phyloP scores from a whole-genome alignment of 2,797 vertebrate species.

The Parotocinclus haroldoi region DNA sequence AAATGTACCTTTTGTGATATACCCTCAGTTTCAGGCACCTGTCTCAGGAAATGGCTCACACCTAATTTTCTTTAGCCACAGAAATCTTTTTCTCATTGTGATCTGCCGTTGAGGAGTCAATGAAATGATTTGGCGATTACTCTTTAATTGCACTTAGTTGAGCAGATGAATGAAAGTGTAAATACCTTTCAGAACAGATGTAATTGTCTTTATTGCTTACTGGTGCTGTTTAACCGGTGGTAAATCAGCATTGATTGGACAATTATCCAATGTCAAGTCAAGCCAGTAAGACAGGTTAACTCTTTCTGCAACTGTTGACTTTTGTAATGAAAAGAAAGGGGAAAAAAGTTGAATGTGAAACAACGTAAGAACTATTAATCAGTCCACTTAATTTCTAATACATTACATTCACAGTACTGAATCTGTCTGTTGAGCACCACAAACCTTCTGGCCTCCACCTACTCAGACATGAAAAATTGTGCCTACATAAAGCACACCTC shows the following conservation, averaged over 20 bases:
- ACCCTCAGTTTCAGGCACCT: not conserved
- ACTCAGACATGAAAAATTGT: too few relatives aligned
- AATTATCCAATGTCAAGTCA: constrained; percentile 35
- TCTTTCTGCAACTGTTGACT: not conserved
- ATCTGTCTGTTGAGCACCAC: too few relatives aligned
- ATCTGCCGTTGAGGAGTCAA: constrained; percentile 16
- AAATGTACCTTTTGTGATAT: constrained; percentile 6
- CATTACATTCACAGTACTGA: too few relatives aligned
- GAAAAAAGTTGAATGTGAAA: too few relatives aligned
- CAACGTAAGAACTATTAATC: too few relatives aligned
- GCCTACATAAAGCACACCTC: too few relatives aligned
- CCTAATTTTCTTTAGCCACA: not conserved
- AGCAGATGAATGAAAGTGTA: constrained; percentile 26
- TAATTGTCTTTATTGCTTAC: constrained; percentile 35
- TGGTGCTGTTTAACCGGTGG: constrained; percentile 25
- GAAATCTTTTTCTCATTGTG: not conserved
- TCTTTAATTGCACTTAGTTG: constrained; percentile 38
- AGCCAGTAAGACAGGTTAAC: constrained; percentile 14
- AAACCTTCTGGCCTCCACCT: too few relatives aligned
- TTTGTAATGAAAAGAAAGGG: not conserved
- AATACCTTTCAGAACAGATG: constrained; percentile 28
- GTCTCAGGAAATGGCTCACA: not conserved
- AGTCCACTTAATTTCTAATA: too few relatives aligned
- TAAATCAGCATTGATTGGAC: constrained; percentile 31
- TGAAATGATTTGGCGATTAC: constrained; percentile 39